Evolutionary conservation across 2,797 vertebrate species (phyloP), one percentile per base, ranked within the genome.

Genomic region (Thaleichthys pacificus): DNA sequence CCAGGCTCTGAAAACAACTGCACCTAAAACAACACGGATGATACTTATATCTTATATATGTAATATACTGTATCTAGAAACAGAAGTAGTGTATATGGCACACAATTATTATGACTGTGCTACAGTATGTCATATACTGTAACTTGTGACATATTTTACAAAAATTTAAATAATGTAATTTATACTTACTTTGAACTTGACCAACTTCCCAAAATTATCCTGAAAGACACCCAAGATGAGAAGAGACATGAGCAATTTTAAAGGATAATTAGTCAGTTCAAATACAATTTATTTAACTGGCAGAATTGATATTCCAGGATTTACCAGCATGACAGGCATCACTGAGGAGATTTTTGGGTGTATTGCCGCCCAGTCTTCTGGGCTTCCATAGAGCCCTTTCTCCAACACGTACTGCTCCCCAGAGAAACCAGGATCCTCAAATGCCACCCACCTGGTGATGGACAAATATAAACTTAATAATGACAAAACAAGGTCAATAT

Each of bases 1-100:
- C 89, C 91, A 35, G 94, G 91, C 74, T 97, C 94, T 42, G 96
- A 95, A 91, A 97, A 99, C 85, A 97, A 88, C 89, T 95, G 93
- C 88, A 97, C 92, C 97, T 99, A 80, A 22, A 73, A 73, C 35
- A 60, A 63, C 61, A 73, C 2, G 70, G 26, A 60, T 32, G 47
- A 8, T 61, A 7, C 1, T 60, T 24, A 11, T 8, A 7, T 35
- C 32, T 35, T 5, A 35, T 42, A 42, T 12, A 42, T 35, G 35
- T 35, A 35, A 35, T 11, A 42, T 12, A 47, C 42, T 56, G 51
- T 56, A 56, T 56, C 19, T 56, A n/a, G 51, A 56, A 47, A 47
- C 42, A 47, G 6, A 35, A 47, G 42, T 47, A 47, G 42, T 42
- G 38, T 35, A 35, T 12, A 42, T 42, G 38, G 38, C 2, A 38